These are phyloP conservation scores for Palaemon carinicauda DNA, from an alignment of 1,140 invertebrate species.

Conservation along the genomic window DNA sequence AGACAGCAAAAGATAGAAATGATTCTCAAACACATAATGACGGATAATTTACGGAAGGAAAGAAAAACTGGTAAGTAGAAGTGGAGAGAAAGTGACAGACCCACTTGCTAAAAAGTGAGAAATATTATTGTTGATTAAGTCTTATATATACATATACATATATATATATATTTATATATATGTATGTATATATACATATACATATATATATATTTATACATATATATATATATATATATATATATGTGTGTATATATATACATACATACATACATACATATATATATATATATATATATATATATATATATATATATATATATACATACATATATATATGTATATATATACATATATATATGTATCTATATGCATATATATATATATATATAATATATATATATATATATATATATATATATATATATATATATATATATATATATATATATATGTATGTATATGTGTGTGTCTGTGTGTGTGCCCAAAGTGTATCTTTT, in stretches of 20 bases:
- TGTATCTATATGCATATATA: not conserved
- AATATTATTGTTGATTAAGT: not conserved
- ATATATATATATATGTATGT: constrained; percentile 15
- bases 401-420: not conserved
- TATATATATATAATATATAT: not conserved
- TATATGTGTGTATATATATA: constrained; percentile 28
- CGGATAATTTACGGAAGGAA: too few relatives aligned
- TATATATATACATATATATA: not conserved
- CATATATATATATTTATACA: not conserved
- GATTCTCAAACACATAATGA: too few relatives aligned
- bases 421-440: constrained; percentile 9
- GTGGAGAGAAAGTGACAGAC: too few relatives aligned
- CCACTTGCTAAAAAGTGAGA: too few relatives aligned
- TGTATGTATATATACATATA: not conserved
- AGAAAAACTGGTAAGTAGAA: too few relatives aligned
- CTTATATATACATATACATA: too few relatives aligned
- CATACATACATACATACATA: not conserved
- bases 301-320: constrained; percentile 23
- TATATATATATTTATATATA: not conserved
- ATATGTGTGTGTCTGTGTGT: not conserved
- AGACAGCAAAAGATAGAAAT: too few relatives aligned
- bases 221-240: constrained; percentile 27
- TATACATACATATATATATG: constrained; percentile 3
- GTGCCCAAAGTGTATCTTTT: too few relatives aligned
- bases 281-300: not conserved